phyloP scores from a whole-genome alignment of 2,797 vertebrate genomes.

The Ciconia nigra region DNA sequence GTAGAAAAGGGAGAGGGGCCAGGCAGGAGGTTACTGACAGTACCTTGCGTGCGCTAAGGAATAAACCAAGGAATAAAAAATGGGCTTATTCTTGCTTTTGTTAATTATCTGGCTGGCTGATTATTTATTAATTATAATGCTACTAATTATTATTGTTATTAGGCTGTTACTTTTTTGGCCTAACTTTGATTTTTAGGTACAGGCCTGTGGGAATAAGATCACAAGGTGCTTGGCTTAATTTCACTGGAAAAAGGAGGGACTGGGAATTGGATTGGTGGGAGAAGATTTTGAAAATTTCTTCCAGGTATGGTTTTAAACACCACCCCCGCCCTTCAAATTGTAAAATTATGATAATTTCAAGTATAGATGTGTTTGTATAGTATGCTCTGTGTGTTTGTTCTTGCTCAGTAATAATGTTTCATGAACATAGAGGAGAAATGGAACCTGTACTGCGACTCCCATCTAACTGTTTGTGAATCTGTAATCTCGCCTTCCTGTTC shows the following conservation, averaged over 20 bases:
- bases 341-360: background rate
- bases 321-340: background rate
- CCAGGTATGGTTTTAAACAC: background rate
- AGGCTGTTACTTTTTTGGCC: background rate
- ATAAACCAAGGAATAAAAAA: background rate
- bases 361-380: background rate
- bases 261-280: background rate
- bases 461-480: background rate
- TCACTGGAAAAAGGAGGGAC: background rate
- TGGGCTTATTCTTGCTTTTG: background rate
- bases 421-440: background rate
- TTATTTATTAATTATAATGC: no score
- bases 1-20: background rate
- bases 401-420: background rate
- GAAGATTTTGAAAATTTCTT: background rate
- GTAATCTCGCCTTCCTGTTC: background rate
- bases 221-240: background rate
- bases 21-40: background rate
- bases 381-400: background rate
- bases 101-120: background rate
- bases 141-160: no score
- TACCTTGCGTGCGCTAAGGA: background rate
- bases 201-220: background rate
- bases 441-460: background rate
- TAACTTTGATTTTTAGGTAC: background rate